Conservation (phyloP, 2,797 vertebrate species). For the Pipistrellus kuhlii region DNA sequence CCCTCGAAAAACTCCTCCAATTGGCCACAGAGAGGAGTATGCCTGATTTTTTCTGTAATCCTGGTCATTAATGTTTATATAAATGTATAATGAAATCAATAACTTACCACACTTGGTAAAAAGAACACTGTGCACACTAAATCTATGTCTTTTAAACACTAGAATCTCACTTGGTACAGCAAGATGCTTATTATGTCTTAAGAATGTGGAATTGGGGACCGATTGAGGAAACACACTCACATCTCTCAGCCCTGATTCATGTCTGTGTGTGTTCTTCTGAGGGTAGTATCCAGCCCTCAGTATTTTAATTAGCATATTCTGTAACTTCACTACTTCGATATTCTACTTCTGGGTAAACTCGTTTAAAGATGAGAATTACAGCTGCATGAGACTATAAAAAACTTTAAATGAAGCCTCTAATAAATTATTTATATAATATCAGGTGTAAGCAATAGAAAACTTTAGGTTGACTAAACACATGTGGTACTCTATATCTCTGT, state of each 20-base stretch:
- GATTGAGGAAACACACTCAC: background rate
- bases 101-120: background rate
- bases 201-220: background rate
- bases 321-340: constrained; percentile 31
- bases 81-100: background rate
- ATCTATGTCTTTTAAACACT: constrained; percentile 36
- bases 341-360: background rate
- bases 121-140: background rate
- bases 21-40: background rate
- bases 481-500: constrained; percentile 21
- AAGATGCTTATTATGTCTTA: constrained; percentile 5
- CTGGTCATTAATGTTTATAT: background rate
- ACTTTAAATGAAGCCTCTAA: constrained; percentile 55
- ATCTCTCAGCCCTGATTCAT: background rate
- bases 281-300: background rate
- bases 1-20: background rate
- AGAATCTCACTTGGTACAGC: background rate
- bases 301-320: constrained; percentile 53
- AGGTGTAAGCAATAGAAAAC: background rate
- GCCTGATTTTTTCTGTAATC: background rate
- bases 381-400: constrained; percentile 50
- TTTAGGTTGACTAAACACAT: constrained; percentile 44
- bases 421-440: constrained; percentile 44
- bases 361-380: constrained; percentile 46
- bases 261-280: constrained; percentile 7